Conservation (phyloP, 2,888 invertebrate genomes). For the Amiota communis region DNA sequence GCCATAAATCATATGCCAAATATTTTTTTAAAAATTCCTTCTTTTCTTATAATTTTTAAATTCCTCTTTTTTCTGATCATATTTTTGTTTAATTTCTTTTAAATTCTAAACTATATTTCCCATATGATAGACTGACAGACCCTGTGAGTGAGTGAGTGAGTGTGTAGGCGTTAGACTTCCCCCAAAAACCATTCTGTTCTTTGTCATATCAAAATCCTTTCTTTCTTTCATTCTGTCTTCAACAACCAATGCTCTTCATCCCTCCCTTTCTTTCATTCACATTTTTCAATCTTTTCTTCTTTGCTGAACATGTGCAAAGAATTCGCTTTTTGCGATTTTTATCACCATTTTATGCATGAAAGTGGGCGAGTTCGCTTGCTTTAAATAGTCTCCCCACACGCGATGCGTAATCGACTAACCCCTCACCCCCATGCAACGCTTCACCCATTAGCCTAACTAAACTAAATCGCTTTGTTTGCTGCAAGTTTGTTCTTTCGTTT, state of each 20-base stretch:
- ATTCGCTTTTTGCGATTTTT: slow-evolving; percentile 21
- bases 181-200: no score
- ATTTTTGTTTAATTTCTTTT: no score
- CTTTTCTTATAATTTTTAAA: no score
- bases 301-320: slow-evolving; percentile 3
- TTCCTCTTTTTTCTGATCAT: neutral
- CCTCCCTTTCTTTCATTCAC: slow-evolving; percentile 39
- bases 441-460: neutral
- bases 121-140: slow-evolving; percentile 15
- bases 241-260: no score
- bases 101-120: neutral
- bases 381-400: neutral
- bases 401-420: slow-evolving; percentile 5
- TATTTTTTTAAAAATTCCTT: slow-evolving; percentile 16
- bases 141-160: slow-evolving; percentile 41
- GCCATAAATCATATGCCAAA: slow-evolving; percentile 62
- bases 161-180: no score
- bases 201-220: no score
- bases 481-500: slow-evolving; percentile 16
- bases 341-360: slow-evolving; percentile 22
- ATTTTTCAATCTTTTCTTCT: slow-evolving; percentile 37
- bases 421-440: neutral
- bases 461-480: slow-evolving; percentile 19
- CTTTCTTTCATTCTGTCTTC: no score
- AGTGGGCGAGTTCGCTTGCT: slow-evolving; percentile 14